Base-by-base conservation (phyloP, 2,888 invertebrate genomes). In the Meta bourneti region DNA sequence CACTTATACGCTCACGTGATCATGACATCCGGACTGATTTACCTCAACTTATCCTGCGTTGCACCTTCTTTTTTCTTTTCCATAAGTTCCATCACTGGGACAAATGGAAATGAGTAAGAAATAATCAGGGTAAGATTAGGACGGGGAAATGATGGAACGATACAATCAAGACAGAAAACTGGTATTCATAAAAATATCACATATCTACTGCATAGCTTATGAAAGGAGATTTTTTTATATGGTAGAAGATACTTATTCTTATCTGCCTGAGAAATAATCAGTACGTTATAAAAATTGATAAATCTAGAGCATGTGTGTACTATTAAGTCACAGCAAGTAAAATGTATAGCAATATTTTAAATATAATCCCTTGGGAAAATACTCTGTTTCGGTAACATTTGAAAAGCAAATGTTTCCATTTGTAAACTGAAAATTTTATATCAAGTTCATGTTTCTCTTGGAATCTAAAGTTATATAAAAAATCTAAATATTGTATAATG, bases 21-120 rank as follows among this genome's bases (percentile, higher is more conserved):
- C 78, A 72, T 78, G 72, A 54, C 61, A 80, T 79, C 80, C 61
- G 72, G 81, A 52, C 86, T 86, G 77, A 78, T 78, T 86, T 86
- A 69, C 78, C 77, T 70, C 78, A 61, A 84, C 61, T 74, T 61
- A 54, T 84, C 54, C 48, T 49, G 51, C 71, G 70, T 16, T 52
- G 51, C 13, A 69, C 82, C 82, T 75, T 20, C 13, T 71, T 52
- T 71, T 49, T 82, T 82, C 49, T 49, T n/a, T 51, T 72, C 71
- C 6, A 51, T 72, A 7, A 13, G 61, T 61, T 61, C n/a, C 72
- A 8, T 81, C 7, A 13, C 48, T 0, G 34, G 75, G 13, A n/a
- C 16, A 9, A 75, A 75, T 75, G 61, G 61, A 75, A 75, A 75
- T 75, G 75, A 48, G 75, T 48, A 71, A 8, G 48, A 34, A 16